phyloP scores from a whole-genome alignment of 2,888 invertebrate species.

The Tipula unca region DNA sequence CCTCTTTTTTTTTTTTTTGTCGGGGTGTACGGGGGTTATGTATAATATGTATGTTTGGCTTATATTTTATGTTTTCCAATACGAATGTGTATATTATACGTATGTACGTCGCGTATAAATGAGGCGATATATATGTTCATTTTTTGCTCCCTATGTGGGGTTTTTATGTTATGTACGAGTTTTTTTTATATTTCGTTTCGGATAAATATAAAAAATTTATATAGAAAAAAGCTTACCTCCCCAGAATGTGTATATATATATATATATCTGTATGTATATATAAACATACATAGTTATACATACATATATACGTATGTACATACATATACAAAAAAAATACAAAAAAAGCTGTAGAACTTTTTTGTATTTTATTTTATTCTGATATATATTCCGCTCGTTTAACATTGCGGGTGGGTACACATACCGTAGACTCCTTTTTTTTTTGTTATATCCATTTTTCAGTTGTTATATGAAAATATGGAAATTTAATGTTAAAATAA shows the following conservation, averaged over 20 bases:
- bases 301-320: background rate
- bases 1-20: background rate
- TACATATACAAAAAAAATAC: background rate
- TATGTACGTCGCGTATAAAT: background rate
- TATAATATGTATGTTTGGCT: background rate
- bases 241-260: background rate
- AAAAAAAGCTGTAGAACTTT: background rate
- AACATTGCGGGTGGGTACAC: constrained; percentile 8
- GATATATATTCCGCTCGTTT: background rate
- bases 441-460: background rate
- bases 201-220: background rate
- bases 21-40: background rate
- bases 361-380: background rate
- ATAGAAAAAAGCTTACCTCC: background rate
- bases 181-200: background rate
- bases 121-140: background rate
- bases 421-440: background rate
- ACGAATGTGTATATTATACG: background rate
- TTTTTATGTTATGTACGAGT: background rate
- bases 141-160: background rate
- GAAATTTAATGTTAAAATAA: constrained; percentile 14
- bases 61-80: background rate
- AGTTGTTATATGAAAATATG: constrained; percentile 14
- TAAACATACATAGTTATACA: background rate
- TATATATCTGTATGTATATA: background rate